Conservation (phyloP, 2,888 invertebrate species). For the Pollenia amentaria region DNA sequence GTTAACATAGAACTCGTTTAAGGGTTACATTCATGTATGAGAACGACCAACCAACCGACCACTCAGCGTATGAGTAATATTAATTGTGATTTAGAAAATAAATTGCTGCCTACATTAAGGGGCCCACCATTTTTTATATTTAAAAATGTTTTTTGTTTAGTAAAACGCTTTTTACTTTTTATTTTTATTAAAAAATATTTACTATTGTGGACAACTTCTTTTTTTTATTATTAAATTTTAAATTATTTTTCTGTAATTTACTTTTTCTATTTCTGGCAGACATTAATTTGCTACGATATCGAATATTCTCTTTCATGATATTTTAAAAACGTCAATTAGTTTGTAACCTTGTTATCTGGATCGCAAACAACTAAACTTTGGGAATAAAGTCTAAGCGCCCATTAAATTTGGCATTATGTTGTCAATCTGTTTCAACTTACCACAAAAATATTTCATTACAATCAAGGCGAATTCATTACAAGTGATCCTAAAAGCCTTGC, state of each 20-base stretch:
- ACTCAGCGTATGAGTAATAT: slow-evolving; percentile 67
- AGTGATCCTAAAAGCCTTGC: too few species aligned
- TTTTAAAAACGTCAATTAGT: too few species aligned
- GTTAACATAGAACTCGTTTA: background rate
- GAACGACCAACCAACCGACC: background rate
- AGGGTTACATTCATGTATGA: slow-evolving; percentile 7
- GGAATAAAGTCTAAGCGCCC: too few species aligned
- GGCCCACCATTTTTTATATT: background rate
- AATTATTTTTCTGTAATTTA: background rate
- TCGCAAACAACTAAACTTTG: too few species aligned
- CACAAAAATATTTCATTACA: too few species aligned
- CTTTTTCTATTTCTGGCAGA: background rate
- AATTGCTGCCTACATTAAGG: slow-evolving; percentile 53
- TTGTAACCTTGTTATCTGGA: too few species aligned
- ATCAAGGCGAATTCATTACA: too few species aligned
- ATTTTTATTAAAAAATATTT: too few species aligned
- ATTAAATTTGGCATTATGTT: too few species aligned
- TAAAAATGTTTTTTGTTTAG: background rate
- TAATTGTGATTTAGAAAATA: slow-evolving; percentile 69
- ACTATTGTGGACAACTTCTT: background rate
- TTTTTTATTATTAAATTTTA: background rate
- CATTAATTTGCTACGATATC: background rate
- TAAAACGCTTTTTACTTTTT: too few species aligned
- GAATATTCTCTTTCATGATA: too few species aligned
- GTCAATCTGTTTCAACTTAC: too few species aligned